phyloP scores from a whole-genome alignment of 1,140 invertebrate species.

The Pachypeltis micranthus region DNA sequence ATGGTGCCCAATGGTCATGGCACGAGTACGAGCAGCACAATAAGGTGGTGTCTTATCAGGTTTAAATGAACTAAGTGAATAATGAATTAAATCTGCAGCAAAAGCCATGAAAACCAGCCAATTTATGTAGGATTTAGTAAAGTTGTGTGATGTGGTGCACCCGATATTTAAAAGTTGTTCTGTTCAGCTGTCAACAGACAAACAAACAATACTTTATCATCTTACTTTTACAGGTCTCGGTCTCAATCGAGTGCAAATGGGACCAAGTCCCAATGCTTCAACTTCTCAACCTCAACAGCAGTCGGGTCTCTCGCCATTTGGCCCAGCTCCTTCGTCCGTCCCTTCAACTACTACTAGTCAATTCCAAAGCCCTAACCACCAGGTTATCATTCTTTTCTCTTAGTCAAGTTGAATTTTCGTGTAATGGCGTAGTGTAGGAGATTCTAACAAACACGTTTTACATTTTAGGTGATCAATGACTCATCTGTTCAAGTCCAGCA shows the following conservation, averaged over 20 bases:
- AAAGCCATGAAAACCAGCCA: no score
- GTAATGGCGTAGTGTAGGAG: not conserved
- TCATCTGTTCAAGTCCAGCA: slow-evolving; percentile 17
- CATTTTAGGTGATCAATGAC: not conserved
- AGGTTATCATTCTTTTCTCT: slow-evolving; percentile 12
- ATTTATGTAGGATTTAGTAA: no score
- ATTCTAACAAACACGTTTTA: not conserved
- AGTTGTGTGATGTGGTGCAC: no score
- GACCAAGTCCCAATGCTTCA: slow-evolving; percentile 40
- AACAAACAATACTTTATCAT: no score
- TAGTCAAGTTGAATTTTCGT: not conserved
- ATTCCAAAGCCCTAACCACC: slow-evolving; percentile 23
- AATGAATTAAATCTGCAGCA: no score
- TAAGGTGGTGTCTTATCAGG: no score
- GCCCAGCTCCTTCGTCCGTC: slow-evolving; percentile 16
- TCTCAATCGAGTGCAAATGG: slow-evolving; percentile 33
- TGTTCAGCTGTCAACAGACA: slow-evolving; percentile 7
- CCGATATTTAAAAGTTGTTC: no score
- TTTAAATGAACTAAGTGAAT: no score
- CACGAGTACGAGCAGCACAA: no score
- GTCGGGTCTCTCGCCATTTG: slow-evolving; percentile 19
- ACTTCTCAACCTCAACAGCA: slow-evolving; percentile 8
- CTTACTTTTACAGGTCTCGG: slow-evolving; percentile 5
- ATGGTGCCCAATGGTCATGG: no score
- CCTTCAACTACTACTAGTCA: slow-evolving; percentile 27